Base-by-base conservation (phyloP, 2,888 invertebrate species). In the Noctuana brunneofusca region DNA sequence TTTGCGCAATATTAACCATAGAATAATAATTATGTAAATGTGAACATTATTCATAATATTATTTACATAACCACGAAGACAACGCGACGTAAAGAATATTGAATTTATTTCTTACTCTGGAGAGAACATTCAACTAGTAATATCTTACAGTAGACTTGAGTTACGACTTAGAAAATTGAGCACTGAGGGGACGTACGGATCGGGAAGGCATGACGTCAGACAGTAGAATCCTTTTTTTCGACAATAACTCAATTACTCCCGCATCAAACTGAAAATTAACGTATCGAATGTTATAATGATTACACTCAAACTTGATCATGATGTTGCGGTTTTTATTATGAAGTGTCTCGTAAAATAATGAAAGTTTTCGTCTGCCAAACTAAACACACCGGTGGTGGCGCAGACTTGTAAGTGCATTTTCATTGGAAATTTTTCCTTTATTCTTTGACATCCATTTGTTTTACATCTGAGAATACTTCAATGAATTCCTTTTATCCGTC, bases 81-180 rank as follows among this genome's bases (percentile, higher is more conserved):
- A 20, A 32, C 55, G 24, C n/a, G n/a, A 32, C 55, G 24, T 41
- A 41, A 9, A 22, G 22, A 11, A 43, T 55, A 55, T 41, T 38
- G 58, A 50, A 18, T 27, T 35, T 22, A 11, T 20, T 12, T 46
- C 14, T 58, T 35, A 18, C n/a, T 49, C 16, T 16, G 12, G 16
- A 35, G 24, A 35, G 24, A 22, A 38, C 22, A 58, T 58, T 38
- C 24, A 49, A 57, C 32, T 57, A 48, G 32, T 49, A 58, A 58
- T 58, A 58, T 49, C 48, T 49, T 58, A 24, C 48, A 49, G 22
- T 16, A 48, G 35, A 58, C 22, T 30, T 38, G 49, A 58, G 35
- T 49, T 49, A 58, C 38, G 58, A 58, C 22, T 24, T 49, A 58
- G 58, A 35, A 58, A 49, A 58, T 49, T 58, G 49, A 35, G 11